Conservation (phyloP, 2,888 invertebrate genomes). For the Tenthredo mesomela region DNA sequence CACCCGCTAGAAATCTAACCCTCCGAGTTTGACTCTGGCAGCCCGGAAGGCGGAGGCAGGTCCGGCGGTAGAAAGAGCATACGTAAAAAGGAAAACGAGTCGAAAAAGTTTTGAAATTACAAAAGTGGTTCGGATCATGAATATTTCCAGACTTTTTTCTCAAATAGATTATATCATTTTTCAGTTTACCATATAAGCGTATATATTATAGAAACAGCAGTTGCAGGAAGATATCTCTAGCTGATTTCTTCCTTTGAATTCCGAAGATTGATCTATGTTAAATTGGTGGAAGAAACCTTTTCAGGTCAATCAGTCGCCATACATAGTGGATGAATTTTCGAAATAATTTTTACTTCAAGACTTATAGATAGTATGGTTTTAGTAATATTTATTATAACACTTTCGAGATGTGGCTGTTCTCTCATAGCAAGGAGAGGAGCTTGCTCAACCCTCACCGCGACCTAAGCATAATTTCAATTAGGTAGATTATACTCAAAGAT, state of each 20-base stretch:
- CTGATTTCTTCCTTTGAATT: not conserved
- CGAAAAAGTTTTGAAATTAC: slow-evolving; percentile 48
- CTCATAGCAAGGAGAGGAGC: not conserved
- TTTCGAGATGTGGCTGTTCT: not conserved
- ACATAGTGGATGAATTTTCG: not conserved
- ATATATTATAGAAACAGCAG: not conserved
- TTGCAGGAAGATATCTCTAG: not conserved
- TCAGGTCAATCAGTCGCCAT: not conserved
- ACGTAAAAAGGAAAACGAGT: slow-evolving; percentile 35
- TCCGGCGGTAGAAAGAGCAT: slow-evolving; percentile 48
- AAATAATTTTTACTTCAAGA: not conserved
- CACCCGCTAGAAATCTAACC: slow-evolving; percentile 56
- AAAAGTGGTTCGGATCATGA: slow-evolving; percentile 43
- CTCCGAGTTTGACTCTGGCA: slow-evolving; percentile 54
- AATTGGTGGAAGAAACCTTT: not conserved
- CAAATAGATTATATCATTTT: not conserved
- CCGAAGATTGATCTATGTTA: not conserved
- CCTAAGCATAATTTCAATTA: slow-evolving; percentile 78
- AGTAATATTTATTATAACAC: not conserved
- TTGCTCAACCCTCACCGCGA: slow-evolving; percentile 68
- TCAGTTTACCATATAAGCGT: not conserved
- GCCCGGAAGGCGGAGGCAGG: slow-evolving; percentile 11
- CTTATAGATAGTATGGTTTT: not conserved
- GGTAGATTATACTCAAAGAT: slow-evolving; percentile 77
- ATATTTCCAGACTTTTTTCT: slow-evolving; percentile 11